A percentile compares a stretch with the other conserved stretches of the same genome.
Evolutionary conservation across 2,888 invertebrate species (phyloP).

Genomic region (Choristoneura rosaceana): DNA sequence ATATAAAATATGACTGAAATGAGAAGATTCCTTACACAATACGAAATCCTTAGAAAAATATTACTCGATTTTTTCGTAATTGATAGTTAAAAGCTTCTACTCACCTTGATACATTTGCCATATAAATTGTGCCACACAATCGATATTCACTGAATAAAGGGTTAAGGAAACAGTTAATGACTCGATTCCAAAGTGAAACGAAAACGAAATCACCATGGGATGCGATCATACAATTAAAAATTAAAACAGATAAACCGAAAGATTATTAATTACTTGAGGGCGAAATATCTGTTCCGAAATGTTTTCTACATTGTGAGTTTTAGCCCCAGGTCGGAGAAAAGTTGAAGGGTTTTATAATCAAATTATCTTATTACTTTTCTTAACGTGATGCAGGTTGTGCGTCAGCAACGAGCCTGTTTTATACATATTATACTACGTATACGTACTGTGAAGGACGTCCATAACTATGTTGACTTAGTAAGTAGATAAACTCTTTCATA

Average conservation of each 20-base stretch:
- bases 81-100: neutral
- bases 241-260: neutral
- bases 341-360: slow-evolving; percentile 56
- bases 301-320: neutral
- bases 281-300: neutral
- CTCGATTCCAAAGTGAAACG: neutral
- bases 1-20: too few species aligned
- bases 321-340: slow-evolving; percentile 2
- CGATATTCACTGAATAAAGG: neutral
- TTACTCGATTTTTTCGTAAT: too few species aligned
- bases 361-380: slow-evolving; percentile 63
- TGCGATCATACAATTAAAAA: neutral
- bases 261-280: neutral
- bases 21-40: too few species aligned
- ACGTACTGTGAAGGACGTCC: slow-evolving; percentile 41
- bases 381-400: slow-evolving; percentile 57
- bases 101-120: neutral
- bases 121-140: neutral
- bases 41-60: too few species aligned
- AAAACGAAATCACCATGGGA: neutral
- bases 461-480: slow-evolving; percentile 7
- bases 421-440: slow-evolving; percentile 23
- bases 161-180: neutral
- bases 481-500: slow-evolving; percentile 39
- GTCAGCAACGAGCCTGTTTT: slow-evolving; percentile 56